A percentile compares a stretch with the other conserved stretches of the same genome.
These are phyloP conservation scores for Achroia grisella DNA, from an alignment of 1,140 invertebrate genomes.

Conservation along the genomic window DNA sequence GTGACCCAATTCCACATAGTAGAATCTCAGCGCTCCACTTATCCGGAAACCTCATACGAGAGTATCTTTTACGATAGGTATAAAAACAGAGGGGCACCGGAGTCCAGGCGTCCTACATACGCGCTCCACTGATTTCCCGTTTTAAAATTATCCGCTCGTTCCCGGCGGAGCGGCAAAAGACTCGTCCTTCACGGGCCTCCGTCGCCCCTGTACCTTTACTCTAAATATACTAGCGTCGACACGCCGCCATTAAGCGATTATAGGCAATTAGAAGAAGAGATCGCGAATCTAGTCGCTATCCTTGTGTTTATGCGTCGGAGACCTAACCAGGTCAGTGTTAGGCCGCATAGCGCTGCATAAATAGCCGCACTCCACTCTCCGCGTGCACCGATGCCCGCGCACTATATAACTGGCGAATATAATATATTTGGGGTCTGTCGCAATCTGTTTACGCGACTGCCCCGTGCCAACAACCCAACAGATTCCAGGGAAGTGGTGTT, in stretches of 20 bases:
- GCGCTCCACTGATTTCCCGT: slow-evolving; percentile 56
- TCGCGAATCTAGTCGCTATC: slow-evolving; percentile 32
- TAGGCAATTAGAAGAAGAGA: slow-evolving; percentile 14
- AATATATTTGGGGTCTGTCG: slow-evolving; percentile 38
- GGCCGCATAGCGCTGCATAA: slow-evolving; percentile 65
- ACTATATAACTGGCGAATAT: slow-evolving; percentile 26
- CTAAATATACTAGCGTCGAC: slow-evolving; percentile 31
- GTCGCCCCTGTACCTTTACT: slow-evolving; percentile 34
- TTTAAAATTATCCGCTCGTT: slow-evolving; percentile 62
- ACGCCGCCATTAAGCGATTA: slow-evolving; percentile 20
- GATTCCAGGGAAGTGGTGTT: slow-evolving; percentile 36
- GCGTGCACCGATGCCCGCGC: slow-evolving; percentile 10
- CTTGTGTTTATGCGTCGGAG: slow-evolving; percentile 54
- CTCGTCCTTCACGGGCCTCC: slow-evolving; percentile 53
- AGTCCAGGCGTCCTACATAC: slow-evolving; percentile 55
- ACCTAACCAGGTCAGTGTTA: slow-evolving; percentile 68
- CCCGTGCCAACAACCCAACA: slow-evolving; percentile 43
- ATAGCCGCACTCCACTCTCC: slow-evolving; percentile 35
- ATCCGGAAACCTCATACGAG: slow-evolving; percentile 46
- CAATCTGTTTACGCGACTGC: slow-evolving; percentile 42
- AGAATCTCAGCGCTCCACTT: slow-evolving; percentile 47
- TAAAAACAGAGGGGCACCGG: slow-evolving; percentile 39
- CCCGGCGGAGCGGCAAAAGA: slow-evolving; percentile 47
- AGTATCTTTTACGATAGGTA: slow-evolving; percentile 41
- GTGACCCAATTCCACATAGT: slow-evolving; percentile 39